phyloP scores from a whole-genome alignment of 2,888 invertebrate species.

The Dorcus hopei region DNA sequence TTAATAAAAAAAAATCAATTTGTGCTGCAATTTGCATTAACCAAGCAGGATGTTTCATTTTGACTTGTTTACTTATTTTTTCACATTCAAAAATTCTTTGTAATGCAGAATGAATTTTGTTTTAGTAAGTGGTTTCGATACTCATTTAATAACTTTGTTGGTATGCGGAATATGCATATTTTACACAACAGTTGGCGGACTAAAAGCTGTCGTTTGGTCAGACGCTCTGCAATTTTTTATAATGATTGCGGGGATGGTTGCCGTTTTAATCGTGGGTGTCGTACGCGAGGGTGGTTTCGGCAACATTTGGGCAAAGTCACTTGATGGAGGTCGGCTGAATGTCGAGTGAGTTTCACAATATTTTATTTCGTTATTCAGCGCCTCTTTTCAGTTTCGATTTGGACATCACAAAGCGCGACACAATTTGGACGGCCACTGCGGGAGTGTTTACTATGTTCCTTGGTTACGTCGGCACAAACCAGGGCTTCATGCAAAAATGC shows the following conservation, averaged over 20 bases:
- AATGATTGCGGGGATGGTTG: slow-evolving; percentile 53
- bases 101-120: not conserved
- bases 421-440: slow-evolving; percentile 59
- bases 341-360: slow-evolving; percentile 34
- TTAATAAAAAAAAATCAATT: no score
- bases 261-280: slow-evolving; percentile 57
- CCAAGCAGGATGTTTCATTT: no score
- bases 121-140: slow-evolving; percentile 65
- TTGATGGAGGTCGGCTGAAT: slow-evolving; percentile 56
- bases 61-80: no score
- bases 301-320: slow-evolving; percentile 57
- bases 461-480: slow-evolving; percentile 55
- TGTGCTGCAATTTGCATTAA: no score
- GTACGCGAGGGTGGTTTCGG: slow-evolving; percentile 56
- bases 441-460: slow-evolving; percentile 55
- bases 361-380: not conserved
- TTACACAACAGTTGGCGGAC: slow-evolving; percentile 69
- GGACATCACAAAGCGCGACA: slow-evolving; percentile 57
- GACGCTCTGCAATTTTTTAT: slow-evolving; percentile 60
- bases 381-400: slow-evolving; percentile 55
- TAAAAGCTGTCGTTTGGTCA: slow-evolving; percentile 66
- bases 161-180: slow-evolving; percentile 71
- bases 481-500: slow-evolving; percentile 59
- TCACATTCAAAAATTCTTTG: no score
- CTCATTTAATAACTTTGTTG: slow-evolving; percentile 64